Evolutionary conservation across 1,140 invertebrate genomes (phyloP).

Genomic region (Homalodisca vitripennis): DNA sequence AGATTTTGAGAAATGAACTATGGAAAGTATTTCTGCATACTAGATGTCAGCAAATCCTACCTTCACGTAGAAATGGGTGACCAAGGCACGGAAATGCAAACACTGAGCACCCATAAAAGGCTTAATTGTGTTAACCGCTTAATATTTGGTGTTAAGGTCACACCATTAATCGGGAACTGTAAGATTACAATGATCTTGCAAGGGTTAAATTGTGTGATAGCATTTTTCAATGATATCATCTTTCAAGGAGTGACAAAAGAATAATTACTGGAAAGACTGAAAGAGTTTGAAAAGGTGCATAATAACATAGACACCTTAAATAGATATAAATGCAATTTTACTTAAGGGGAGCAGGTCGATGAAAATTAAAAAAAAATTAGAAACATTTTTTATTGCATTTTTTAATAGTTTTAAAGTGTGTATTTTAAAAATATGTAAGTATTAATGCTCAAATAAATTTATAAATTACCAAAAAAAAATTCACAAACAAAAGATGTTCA

Average conservation of each 20-base stretch:
- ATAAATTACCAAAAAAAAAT: too few species aligned
- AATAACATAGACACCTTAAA: too few species aligned
- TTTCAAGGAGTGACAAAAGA: neutral
- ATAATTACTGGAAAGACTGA: too few species aligned
- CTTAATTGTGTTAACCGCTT: neutral
- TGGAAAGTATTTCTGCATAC: neutral
- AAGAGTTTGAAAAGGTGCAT: too few species aligned
- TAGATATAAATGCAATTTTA: too few species aligned
- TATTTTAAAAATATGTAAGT: too few species aligned
- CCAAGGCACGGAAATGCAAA: neutral
- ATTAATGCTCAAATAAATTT: too few species aligned
- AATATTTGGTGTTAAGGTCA: conserved; percentile 12
- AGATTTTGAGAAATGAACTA: neutral
- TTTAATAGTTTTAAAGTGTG: too few species aligned
- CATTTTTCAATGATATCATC: neutral
- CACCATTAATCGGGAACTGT: neutral
- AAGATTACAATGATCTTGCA: neutral
- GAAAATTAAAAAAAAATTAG: too few species aligned
- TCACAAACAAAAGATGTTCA: too few species aligned
- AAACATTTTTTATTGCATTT: too few species aligned
- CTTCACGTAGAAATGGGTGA: conserved; percentile 7
- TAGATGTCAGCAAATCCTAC: neutral
- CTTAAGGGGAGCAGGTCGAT: too few species aligned
- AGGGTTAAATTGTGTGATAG: neutral
- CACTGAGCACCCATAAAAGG: neutral